phyloP scores from a whole-genome alignment of 1,140 invertebrate genomes.

The Apis laboriosa region DNA sequence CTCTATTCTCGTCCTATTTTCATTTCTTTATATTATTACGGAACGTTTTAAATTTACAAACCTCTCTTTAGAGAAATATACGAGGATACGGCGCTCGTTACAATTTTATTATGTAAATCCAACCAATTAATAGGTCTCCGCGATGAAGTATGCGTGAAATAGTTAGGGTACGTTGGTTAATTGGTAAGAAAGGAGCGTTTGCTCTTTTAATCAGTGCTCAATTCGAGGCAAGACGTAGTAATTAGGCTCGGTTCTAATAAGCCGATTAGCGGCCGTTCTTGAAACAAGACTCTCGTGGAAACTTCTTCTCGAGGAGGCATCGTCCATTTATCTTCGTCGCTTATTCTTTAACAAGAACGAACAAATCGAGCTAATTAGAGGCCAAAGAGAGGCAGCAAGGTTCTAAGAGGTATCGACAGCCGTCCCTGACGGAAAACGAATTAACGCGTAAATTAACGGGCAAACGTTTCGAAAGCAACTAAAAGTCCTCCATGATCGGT shows the following conservation, averaged over 20 bases:
- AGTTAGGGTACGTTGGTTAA: neutral
- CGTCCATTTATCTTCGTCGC: slow-evolving; percentile 3
- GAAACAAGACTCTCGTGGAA: neutral
- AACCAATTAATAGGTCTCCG: neutral
- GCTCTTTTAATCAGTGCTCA: neutral
- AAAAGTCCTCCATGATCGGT: neutral
- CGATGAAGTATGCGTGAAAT: neutral
- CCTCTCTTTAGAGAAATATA: no score
- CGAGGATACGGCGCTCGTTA: no score
- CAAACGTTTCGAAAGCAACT: neutral
- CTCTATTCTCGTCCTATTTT: no score
- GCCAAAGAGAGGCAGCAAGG: slow-evolving; percentile 11
- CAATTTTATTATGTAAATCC: no score
- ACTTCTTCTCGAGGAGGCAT: neutral
- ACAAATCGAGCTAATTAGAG: slow-evolving; percentile 29
- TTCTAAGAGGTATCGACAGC: slow-evolving; percentile 18
- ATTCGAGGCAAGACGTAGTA: neutral
- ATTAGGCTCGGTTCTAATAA: slow-evolving; percentile 3
- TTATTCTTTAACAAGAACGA: neutral
- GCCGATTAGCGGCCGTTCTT: neutral
- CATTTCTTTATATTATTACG: no score
- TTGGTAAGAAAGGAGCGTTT: neutral
- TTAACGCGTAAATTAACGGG: slow-evolving; percentile 21
- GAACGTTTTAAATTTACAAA: no score
- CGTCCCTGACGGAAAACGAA: slow-evolving; percentile 8